phyloP scores from a whole-genome alignment of 1,140 invertebrate genomes.

The Bombus ignitus region DNA sequence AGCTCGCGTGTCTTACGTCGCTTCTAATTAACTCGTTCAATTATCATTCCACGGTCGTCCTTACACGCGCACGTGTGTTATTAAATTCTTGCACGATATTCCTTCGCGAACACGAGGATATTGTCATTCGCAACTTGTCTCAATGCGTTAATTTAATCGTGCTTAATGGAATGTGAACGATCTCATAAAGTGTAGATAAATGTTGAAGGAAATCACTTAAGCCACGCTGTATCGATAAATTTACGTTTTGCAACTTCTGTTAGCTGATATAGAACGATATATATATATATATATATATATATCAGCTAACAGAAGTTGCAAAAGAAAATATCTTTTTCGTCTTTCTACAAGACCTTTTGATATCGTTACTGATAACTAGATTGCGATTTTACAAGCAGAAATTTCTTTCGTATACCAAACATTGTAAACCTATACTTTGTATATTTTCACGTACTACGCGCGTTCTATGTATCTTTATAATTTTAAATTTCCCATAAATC shows the following conservation, averaged over 20 bases:
- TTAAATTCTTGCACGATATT: slow-evolving; percentile 50
- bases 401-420: too few species aligned
- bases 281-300: not conserved
- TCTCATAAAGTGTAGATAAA: not conserved
- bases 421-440: too few species aligned
- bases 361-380: too few species aligned
- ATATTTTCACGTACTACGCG: too few species aligned
- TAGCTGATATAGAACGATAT: not conserved
- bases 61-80: slow-evolving; percentile 42
- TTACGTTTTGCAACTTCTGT: too few species aligned
- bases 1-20: slow-evolving; percentile 74
- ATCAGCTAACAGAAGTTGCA: not conserved
- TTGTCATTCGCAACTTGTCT: not conserved
- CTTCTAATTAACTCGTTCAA: slow-evolving; percentile 74
- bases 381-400: too few species aligned
- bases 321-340: too few species aligned
- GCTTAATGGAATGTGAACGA: not conserved
- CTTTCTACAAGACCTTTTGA: too few species aligned
- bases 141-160: not conserved
- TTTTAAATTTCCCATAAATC: too few species aligned
- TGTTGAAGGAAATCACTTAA: not conserved
- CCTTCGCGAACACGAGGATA: too few species aligned
- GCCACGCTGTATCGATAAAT: not conserved
- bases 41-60: slow-evolving; percentile 66
- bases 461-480: too few species aligned